phyloP scores from a whole-genome alignment of 1,140 invertebrate species.

The Teleogryllus occipitalis region DNA sequence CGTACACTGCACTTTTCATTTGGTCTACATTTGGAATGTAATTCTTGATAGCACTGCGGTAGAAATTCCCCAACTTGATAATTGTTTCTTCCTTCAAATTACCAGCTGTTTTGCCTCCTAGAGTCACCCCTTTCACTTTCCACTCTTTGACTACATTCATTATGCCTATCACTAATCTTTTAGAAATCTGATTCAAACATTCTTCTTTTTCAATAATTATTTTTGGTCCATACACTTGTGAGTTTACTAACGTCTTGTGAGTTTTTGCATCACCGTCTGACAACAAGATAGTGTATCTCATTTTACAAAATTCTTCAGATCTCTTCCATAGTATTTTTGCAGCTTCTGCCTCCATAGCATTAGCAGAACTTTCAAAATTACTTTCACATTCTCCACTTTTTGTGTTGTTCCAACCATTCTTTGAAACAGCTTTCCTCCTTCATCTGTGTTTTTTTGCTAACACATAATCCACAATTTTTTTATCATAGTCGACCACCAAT shows the following conservation, averaged over 20 bases:
- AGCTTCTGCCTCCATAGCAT: conserved; percentile 23
- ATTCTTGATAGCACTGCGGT: conserved; percentile 10
- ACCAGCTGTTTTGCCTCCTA: conserved; percentile 12
- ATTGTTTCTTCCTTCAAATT: conserved; percentile 21
- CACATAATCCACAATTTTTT: no score
- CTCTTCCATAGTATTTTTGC: conserved; percentile 28
- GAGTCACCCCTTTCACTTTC: conserved; percentile 14
- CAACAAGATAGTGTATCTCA: conserved; percentile 28
- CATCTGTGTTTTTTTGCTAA: background rate
- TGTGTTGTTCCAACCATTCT: conserved; percentile 23
- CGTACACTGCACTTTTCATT: no score
- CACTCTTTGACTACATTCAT: no score
- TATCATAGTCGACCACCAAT: background rate
- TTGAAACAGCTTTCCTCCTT: conserved; percentile 23
- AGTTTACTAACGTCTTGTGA: conserved; percentile 23
- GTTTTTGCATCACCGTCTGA: conserved; percentile 30
- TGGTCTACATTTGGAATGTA: background rate
- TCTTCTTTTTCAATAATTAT: conserved; percentile 27
- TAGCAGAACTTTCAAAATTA: conserved; percentile 26
- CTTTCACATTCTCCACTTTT: conserved; percentile 14
- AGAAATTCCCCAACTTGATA: conserved; percentile 11
- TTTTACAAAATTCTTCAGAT: conserved; percentile 22
- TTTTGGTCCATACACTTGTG: conserved; percentile 25
- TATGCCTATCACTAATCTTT: conserved; percentile 19
- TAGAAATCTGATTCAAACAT: conserved; percentile 30